phyloP scores from a whole-genome alignment of 2,888 invertebrate species.

The Brachypterus glaber region DNA sequence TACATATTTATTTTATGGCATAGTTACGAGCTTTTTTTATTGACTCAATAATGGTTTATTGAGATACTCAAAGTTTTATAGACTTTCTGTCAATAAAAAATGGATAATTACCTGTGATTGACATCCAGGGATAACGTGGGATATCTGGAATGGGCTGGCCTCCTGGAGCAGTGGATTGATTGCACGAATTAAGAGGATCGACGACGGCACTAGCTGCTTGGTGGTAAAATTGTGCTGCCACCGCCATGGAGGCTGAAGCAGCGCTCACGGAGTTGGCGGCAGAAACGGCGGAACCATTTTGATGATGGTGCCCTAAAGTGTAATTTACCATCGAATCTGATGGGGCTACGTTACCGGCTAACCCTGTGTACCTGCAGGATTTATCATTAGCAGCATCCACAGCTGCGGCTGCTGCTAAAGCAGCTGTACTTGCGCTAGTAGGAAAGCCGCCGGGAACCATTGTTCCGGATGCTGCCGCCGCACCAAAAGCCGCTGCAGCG shows the following conservation, averaged over 20 bases:
- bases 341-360: constrained; percentile 51
- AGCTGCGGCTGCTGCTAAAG: constrained; percentile 56
- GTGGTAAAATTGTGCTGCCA: constrained; percentile 79
- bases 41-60: too few relatives aligned
- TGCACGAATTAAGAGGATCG: constrained; percentile 73
- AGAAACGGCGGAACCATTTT: constrained; percentile 53
- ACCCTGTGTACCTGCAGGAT: constrained; percentile 68
- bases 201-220: constrained; percentile 72
- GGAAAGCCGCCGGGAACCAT: constrained; percentile 53
- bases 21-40: too few relatives aligned
- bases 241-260: constrained; percentile 56
- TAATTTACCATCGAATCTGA: constrained; percentile 74
- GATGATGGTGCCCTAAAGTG: constrained; percentile 67
- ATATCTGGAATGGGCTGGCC: constrained; percentile 86
- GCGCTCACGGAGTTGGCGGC: constrained; percentile 61
- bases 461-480: constrained; percentile 58
- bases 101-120: constrained; percentile 76
- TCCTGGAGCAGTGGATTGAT: constrained; percentile 55
- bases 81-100: too few relatives aligned
- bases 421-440: constrained; percentile 44
- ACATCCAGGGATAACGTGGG: constrained; percentile 94
- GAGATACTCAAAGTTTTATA: too few relatives aligned
- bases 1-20: too few relatives aligned
- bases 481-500: constrained; percentile 54
- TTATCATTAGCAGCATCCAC: constrained; percentile 64